Base-by-base conservation (phyloP, 2,113 vertebrate species). In the Podarcis cretensis region DNA sequence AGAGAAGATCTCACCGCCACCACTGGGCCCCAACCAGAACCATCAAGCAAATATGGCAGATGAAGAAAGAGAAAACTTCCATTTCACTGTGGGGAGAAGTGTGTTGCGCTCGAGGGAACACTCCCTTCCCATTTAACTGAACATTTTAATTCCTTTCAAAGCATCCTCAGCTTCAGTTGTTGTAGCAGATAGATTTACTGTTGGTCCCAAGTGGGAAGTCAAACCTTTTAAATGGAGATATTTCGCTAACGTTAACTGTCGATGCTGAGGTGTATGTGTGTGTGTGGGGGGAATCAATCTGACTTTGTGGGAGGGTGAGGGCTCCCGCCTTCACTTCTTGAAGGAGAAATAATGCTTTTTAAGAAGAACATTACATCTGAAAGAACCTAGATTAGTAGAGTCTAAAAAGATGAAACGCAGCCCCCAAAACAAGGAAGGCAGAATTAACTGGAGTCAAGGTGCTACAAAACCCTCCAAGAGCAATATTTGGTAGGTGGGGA, bases 181-280 rank as follows among this genome's bases (percentile, higher is more conserved):
- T 95, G 37, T 54, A 90, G 83, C 0, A 0, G 84, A 90, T 54
- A 86, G 89, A 93, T 92, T 90, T 88, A 94, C 87, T 80, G 79
- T 74, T n/a, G 77, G 91, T 92, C 91, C 91, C 89, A 83, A 88
- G 92, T 93, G 94, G 91, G 90, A 94, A 93, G 87, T 87, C 91
- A 94, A 93, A 85, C 87, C 77, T 89, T 90, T 91, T 90, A 92
- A 92, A 91, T 87, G 35, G 92, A 93, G 88, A 85, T 93, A 95
- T 83, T 94, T 93, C 91, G 88, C 89, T 86, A 90, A 87, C 89
- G 90, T 63, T 81, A 90, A 88, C 87, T 66, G 87, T 81, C 87
- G 90, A 85, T 82, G 77, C 75, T 54, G 63, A 93, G 90, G 48
- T 54, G 48, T 54, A 54, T 54, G 48, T 2, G 54, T n/a, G n/a